These are phyloP conservation scores for Pterobdella sp. DNA, from an alignment of 2,888 invertebrate species.

Conservation along the genomic window DNA sequence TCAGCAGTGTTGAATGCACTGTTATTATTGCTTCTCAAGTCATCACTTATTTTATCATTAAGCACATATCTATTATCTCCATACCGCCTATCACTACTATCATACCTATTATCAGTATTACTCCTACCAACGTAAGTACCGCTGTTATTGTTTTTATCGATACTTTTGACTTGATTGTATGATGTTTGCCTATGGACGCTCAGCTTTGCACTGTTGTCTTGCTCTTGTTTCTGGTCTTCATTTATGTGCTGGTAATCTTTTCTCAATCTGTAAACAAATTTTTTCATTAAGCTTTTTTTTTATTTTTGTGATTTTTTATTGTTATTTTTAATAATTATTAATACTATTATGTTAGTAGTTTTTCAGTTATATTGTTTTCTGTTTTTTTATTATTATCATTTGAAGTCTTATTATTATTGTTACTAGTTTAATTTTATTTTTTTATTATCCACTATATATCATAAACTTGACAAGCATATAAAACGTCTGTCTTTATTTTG, in stretches of 20 bases:
- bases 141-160: neutral
- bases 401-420: too few relatives aligned
- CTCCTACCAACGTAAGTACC: neutral
- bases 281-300: too few relatives aligned
- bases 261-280: neutral
- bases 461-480: too few relatives aligned
- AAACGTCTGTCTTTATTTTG: too few relatives aligned
- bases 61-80: neutral
- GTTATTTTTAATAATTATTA: too few relatives aligned
- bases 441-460: too few relatives aligned
- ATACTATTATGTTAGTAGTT: too few relatives aligned
- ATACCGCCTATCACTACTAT: neutral
- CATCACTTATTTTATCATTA: neutral
- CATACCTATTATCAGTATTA: neutral
- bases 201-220: neutral
- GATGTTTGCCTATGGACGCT: neutral
- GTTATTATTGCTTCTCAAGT: neutral
- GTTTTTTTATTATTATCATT: too few relatives aligned
- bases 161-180: neutral
- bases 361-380: too few relatives aligned
- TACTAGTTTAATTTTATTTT: too few relatives aligned
- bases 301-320: neutral
- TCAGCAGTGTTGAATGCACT: neutral
- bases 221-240: neutral
- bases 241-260: slow-evolving; percentile 8